Percentiles rank a stretch among this genome's conserved stretches.
These are phyloP conservation scores for Strix occidentalis DNA, from an alignment of 2,797 vertebrate genomes.

Conservation along the genomic window DNA sequence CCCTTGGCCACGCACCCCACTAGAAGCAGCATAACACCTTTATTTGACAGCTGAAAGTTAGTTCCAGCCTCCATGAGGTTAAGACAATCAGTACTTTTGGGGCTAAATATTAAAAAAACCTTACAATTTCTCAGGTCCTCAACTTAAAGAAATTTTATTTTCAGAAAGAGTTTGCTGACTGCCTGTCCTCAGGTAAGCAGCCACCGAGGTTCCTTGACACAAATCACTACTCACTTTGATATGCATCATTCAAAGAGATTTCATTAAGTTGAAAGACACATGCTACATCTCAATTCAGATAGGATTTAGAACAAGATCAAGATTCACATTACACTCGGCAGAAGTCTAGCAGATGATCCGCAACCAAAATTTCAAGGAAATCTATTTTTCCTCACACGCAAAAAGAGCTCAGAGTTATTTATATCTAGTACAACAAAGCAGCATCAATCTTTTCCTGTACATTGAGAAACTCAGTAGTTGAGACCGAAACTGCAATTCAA, in stretches of 20 bases:
- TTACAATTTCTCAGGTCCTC: not conserved
- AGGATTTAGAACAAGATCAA: not conserved
- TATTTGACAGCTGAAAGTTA: not conserved
- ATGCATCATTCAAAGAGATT: not conserved
- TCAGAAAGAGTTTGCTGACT: not conserved
- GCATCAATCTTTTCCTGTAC: not conserved
- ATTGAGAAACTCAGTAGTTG: not conserved
- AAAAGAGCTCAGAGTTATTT: not conserved
- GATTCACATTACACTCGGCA: not conserved
- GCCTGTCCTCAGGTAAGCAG: not conserved
- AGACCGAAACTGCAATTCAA: not conserved
- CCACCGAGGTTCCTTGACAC: not conserved
- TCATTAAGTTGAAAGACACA: not conserved
- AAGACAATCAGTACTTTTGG: not conserved
- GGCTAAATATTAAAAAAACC: not conserved
- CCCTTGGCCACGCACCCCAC: not conserved
- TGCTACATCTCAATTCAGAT: not conserved
- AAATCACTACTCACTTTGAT: not conserved
- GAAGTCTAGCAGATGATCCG: not conserved
- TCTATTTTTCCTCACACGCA: not conserved
- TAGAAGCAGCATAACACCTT: not conserved
- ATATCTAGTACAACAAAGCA: not conserved
- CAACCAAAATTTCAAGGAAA: not conserved
- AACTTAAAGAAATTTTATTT: not conserved
- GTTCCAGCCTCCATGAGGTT: not conserved